Evolutionary conservation across 2,888 invertebrate genomes (phyloP), one percentile per base, ranked within the genome.

Genomic region (Polydrusus cervinus): DNA sequence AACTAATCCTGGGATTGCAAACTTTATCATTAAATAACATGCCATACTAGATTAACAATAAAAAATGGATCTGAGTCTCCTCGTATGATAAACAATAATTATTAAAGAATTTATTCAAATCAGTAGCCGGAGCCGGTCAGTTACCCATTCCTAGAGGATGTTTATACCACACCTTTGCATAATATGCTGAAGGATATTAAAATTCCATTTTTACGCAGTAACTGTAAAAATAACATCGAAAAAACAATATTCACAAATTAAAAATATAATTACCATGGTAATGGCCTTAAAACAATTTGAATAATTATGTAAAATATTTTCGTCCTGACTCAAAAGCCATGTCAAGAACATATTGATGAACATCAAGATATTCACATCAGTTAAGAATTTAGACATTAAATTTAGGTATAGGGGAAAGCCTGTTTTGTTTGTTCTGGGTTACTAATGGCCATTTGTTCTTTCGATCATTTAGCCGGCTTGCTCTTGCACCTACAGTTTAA

Each of bases 51-150:
- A 34, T 10, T 3, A 7, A 34, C 7, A 34, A 34, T 34, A 34
- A 34, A 34, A 34, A 9, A 7, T 10, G 34, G 34, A 25, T 25
- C 25, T 25, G 1, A 25, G 25, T 5, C 25, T 25, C 5, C 25
- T 5, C 1, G 34, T 10, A 1, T 10, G 53, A 25, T 53, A 25
- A 53, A 53, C 53, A 53, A 53, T 47, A 55, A 55, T 55, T 60
- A 60, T 60, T 16, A 38, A 60, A 38, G 57, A 60, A 60, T 60
- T 60, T 60, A 60, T 60, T 60, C 11, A 60, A 60, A 60, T 60
- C 55, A 16, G 38, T 18, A 60, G 57, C 38, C 38, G 38, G 57
- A 60, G 57, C 38, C 38, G 57, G 57, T 60, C 57, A 60, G 38
- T 60, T 60, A 60, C 57, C 57, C 57, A 60, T 16, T 18, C 38